phyloP scores from a whole-genome alignment of 2,797 vertebrate species.

The Tiaroga cobitis region DNA sequence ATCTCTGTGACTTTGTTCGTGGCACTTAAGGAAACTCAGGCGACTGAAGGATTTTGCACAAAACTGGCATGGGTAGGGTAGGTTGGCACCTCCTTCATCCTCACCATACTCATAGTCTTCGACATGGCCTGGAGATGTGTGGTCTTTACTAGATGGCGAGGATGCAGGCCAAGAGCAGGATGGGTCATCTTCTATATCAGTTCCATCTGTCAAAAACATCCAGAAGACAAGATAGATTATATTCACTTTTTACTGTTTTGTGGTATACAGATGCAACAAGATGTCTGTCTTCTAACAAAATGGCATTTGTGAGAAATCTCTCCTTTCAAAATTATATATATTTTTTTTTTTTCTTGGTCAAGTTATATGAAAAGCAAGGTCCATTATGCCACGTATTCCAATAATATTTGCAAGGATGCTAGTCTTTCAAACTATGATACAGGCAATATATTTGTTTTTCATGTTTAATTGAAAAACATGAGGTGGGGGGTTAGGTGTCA shows the following conservation, averaged over 20 bases:
- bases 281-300: not conserved
- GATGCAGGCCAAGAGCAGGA: constrained; percentile 97
- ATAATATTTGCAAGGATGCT: not conserved
- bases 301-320: not conserved
- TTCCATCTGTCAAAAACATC: constrained; percentile 83
- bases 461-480: not conserved
- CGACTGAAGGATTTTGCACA: constrained; percentile 99
- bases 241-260: not conserved
- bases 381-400: no score
- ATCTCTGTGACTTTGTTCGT: constrained; percentile 98
- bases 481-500: not conserved
- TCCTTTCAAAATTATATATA: not conserved
- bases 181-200: constrained; percentile 96
- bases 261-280: not conserved
- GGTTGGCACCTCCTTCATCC: constrained; percentile 92
- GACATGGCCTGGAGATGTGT: constrained; percentile 94
- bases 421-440: not conserved
- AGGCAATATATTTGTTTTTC: not conserved
- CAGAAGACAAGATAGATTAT: constrained; percentile 1
- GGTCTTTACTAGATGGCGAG: constrained; percentile 98
- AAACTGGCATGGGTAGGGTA: constrained; percentile 98
- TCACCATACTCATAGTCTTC: constrained; percentile 97
- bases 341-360: not conserved
- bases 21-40: constrained; percentile 97
- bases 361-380: no score